These are phyloP conservation scores for Simalia tracyae DNA, from an alignment of 2,797 vertebrate species.

Conservation along the genomic window DNA sequence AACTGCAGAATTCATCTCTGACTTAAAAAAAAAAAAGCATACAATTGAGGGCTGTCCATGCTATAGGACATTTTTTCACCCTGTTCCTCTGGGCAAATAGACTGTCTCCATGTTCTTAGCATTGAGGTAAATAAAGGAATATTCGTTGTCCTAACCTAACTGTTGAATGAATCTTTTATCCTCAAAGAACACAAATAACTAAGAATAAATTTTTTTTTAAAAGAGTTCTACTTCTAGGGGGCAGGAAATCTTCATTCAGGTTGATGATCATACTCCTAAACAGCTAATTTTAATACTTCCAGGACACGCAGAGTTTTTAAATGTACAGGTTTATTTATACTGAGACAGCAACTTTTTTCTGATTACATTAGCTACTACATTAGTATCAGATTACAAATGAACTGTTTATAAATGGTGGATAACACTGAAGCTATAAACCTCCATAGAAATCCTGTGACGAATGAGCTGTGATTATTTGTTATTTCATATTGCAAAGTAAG, in stretches of 20 bases:
- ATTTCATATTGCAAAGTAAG: background rate
- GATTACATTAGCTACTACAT: background rate
- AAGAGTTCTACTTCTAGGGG: background rate
- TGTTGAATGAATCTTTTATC: background rate
- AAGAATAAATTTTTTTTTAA: background rate
- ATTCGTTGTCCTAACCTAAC: background rate
- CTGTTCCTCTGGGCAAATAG: background rate
- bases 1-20: background rate
- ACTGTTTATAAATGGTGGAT: background rate
- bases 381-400: constrained; percentile 22
- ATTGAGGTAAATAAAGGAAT: background rate
- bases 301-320: background rate
- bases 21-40: background rate
- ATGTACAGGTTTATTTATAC: constrained; percentile 4
- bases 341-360: background rate
- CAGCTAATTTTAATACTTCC: background rate
- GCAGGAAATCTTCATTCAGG: background rate
- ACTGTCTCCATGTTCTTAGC: background rate
- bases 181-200: background rate
- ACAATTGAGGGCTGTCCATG: background rate
- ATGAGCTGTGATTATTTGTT: background rate
- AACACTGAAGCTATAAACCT: background rate
- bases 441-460: background rate
- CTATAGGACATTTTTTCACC: background rate
- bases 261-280: background rate